phyloP scores from a whole-genome alignment of 2,113 vertebrate species.

The Haemorhous mexicanus region DNA sequence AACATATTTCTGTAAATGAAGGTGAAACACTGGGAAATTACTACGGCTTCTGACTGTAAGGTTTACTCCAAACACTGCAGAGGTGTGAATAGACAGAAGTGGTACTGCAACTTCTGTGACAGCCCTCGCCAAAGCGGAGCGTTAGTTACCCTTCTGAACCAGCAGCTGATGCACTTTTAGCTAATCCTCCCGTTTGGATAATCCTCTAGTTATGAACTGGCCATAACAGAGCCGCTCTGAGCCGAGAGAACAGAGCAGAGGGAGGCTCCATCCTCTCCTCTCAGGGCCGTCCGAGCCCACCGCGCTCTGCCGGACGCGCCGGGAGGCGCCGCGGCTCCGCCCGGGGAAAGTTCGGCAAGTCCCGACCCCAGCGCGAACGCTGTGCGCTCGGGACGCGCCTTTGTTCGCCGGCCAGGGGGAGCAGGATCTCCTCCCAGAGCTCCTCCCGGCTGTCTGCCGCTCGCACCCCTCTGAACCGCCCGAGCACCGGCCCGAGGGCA shows the following conservation, averaged over 20 bases:
- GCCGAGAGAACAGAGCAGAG: neutral
- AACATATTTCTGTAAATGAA: neutral
- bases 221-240: neutral
- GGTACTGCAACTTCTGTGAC: conserved; percentile 1
- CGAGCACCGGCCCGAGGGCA: neutral
- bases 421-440: neutral
- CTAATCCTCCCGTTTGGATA: neutral
- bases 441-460: neutral
- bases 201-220: neutral
- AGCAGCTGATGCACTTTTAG: neutral
- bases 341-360: neutral
- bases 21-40: neutral
- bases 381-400: neutral
- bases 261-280: neutral
- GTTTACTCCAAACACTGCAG: neutral
- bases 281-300: neutral
- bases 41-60: neutral
- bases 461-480: neutral
- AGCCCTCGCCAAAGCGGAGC: neutral
- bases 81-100: neutral
- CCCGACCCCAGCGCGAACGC: neutral
- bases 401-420: neutral
- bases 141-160: neutral
- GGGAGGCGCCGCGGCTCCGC: neutral
- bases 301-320: neutral